Percentiles rank a stretch among this genome's conserved stretches.
These are phyloP conservation scores for Theristicus caerulescens DNA, from an alignment of 2,113 vertebrate species.

Conservation along the genomic window DNA sequence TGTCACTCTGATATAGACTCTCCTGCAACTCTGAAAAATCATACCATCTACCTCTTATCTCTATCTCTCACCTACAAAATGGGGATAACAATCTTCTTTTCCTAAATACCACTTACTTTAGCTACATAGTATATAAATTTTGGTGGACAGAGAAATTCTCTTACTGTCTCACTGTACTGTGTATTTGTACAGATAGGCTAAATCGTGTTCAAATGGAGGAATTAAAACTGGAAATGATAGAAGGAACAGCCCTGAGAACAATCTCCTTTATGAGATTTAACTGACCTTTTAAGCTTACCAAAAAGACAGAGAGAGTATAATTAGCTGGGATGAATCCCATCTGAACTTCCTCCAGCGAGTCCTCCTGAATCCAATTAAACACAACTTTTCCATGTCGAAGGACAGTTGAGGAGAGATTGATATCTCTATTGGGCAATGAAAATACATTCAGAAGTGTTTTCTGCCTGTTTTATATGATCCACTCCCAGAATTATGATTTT, in stretches of 20 bases:
- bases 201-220: not conserved
- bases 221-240: not conserved
- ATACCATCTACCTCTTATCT: not conserved
- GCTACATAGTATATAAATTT: fast-evolving
- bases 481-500: not conserved
- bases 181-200: not conserved
- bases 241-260: constrained; percentile 2
- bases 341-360: constrained; percentile 39
- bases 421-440: not conserved
- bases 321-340: constrained; percentile 42
- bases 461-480: not conserved
- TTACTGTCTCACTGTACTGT: not conserved
- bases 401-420: not conserved
- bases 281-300: constrained; percentile 61
- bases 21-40: not conserved
- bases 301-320: not conserved
- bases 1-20: not conserved
- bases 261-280: constrained; percentile 40
- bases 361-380: constrained; percentile 57
- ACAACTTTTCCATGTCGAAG: constrained; percentile 24
- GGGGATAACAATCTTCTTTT: not conserved
- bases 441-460: not conserved
- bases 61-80: not conserved
- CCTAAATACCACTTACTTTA: not conserved
- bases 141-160: not conserved